Conservation (phyloP, 2,797 vertebrate species). For the Phrynocephalus vlangalii region DNA sequence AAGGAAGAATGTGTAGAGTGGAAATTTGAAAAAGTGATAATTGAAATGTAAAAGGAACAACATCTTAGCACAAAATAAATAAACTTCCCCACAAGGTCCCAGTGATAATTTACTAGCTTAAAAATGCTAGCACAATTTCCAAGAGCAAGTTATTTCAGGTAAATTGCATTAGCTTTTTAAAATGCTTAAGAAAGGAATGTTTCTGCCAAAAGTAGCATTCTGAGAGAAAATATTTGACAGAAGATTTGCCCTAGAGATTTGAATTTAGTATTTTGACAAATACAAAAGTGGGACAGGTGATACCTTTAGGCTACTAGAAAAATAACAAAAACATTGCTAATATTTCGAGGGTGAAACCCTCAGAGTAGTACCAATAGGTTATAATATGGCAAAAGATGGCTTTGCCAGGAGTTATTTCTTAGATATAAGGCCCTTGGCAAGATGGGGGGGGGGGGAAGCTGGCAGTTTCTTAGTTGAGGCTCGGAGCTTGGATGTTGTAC, state of each 20-base stretch:
- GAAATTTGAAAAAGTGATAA: conserved; percentile 57
- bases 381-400: too few species aligned
- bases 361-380: too few species aligned
- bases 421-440: too few species aligned
- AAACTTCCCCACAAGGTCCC: background rate
- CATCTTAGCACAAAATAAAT: conserved; percentile 14
- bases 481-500: too few species aligned
- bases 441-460: too few species aligned
- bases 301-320: too few species aligned
- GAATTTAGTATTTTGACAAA: background rate
- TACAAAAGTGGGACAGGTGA: too few species aligned
- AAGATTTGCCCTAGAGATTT: conserved; percentile 1
- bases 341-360: too few species aligned
- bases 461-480: too few species aligned
- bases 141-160: conserved; percentile 2
- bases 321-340: too few species aligned
- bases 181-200: background rate
- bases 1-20: conserved; percentile 48
- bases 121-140: background rate
- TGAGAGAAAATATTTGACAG: background rate
- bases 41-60: conserved; percentile 30
- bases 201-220: background rate
- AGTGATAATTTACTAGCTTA: background rate
- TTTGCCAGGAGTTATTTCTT: too few species aligned
- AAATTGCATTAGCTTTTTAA: conserved; percentile 11